phyloP scores from a whole-genome alignment of 2,113 vertebrate species.

The Coryphaenoides rupestris region DNA sequence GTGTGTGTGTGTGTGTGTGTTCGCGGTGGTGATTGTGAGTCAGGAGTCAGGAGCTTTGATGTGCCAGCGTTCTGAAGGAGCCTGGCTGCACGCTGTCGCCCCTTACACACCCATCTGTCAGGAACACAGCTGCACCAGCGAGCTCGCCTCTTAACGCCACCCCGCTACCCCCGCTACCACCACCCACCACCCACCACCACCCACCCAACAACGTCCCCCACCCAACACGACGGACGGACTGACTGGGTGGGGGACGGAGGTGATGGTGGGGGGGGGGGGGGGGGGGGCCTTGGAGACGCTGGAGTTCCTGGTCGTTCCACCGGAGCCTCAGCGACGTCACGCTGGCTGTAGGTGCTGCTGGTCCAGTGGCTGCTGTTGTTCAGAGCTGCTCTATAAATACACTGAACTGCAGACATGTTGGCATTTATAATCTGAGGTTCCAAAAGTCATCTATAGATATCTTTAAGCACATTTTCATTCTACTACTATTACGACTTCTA shows the following conservation, averaged over 20 bases:
- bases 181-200: conserved; percentile 21
- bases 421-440: too few relatives aligned
- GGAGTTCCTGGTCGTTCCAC: too few relatives aligned
- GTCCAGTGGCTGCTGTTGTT: too few relatives aligned
- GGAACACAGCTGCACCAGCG: conserved; percentile 68
- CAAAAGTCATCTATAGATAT: too few relatives aligned
- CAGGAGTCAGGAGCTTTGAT: conserved; percentile 67
- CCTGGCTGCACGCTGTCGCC: conserved; percentile 73
- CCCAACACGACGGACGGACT: background rate
- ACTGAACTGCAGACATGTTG: too few relatives aligned
- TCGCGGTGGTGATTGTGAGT: conserved; percentile 36
- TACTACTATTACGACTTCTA: too few relatives aligned
- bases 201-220: background rate
- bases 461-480: too few relatives aligned
- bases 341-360: too few relatives aligned
- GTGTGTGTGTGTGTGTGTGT: background rate
- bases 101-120: conserved; percentile 78
- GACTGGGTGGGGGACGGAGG: background rate
- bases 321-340: too few relatives aligned
- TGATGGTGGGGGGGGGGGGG: background rate
- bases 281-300: too few relatives aligned
- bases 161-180: conserved; percentile 6
- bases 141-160: conserved; percentile 15
- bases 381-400: too few relatives aligned
- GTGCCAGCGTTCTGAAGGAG: conserved; percentile 61